Evolutionary conservation across 2,797 vertebrate species (phyloP), one percentile per base, ranked within the genome.

Genomic region (Danio choprae): DNA sequence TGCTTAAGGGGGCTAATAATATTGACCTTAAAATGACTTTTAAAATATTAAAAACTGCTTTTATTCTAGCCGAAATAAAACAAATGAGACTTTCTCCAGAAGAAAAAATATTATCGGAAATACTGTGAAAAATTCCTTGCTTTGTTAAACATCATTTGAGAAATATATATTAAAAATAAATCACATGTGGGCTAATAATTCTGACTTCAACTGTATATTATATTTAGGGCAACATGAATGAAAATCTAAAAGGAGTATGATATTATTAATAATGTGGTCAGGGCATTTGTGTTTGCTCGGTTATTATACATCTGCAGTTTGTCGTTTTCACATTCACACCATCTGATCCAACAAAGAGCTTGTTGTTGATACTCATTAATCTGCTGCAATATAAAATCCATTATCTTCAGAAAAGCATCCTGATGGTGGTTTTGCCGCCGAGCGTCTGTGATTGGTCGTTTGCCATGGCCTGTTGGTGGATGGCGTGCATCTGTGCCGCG

Each of bases 401-500:
- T 65, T 55, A 40, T 83, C 40, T 50, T 75, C 40, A 63, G 53
- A 51, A 74, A 68, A 67, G 20, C 62, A 74, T 79, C 71, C 13
- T 51, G 48, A 29, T 13, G 16, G 15, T 46, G 55, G 18, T 22
- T 73, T 68, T 40, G 70, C 64, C 12, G 4, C 48, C 22, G 53
- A 13, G 12, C 59, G 15, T 55, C 46, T 74, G 53, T 74, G 71
- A 79, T 79, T 79, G 71, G 63, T 46, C 18, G 53, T 22, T 63
- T 79, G 51, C 10, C 62, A 29, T 63, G 77, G 60, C 53, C 50
- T 77, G 74, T 73, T 60, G 59, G 68, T 67, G 55, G 62, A 68
- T 74, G 62, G 38, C 41, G 50, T 83, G 81, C 63, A 56, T 84
- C 64, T 84, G 80, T 64, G 75, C 72, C 55, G 2, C 82, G 77